Base-by-base conservation (phyloP, 1,140 invertebrate genomes). In the Panagrolaimus sp. region DNA sequence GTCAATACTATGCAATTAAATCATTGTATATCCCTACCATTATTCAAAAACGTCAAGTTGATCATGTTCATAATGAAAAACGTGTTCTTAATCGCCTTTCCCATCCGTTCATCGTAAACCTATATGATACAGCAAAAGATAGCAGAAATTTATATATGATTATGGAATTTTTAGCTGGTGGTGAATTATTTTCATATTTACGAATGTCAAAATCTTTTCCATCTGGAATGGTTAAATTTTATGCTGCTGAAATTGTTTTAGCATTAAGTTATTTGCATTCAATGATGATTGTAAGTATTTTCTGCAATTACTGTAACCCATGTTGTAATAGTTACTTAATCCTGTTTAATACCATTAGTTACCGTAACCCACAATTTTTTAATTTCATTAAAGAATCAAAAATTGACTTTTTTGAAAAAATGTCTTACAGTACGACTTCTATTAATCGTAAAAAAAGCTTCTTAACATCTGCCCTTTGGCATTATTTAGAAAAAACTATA, bases 111-210 rank as follows among this genome's bases (percentile, higher is more conserved):
- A 82, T 82, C 53, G 80, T 82, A 45, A 77, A 76, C 65, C 44
- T 82, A 74, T 87, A 90, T 72, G 96, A 92, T 91, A 91, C 90
- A 73, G 89, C 90, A 71, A 89, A 92, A 78, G 92, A 96, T 81
- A 88, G 90, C 62, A 88, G 88, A 25, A 92, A 91, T 83, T 88
- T 95, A 14, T 96, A 96, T 85, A 90, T 91, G 92, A 86, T 96
- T 20, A 90, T 96, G 80, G 94, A 97, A 83, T 97, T 93, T 84
- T 90, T 93, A 0, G 90, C 90, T 69, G 94, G 94, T 9, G 94
- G 94, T 9, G 94, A 97, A 85, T 86, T 97, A 5, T 97, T 96
- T 83, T 92, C 92, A 1, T 96, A 96, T 84, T 85, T 97, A 47
- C 88, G 93, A 65, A 92, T 91, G 82, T 2, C 7, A 38, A 92